Base-by-base conservation (phyloP, 2,888 invertebrate genomes). In the Heliconius aoede region DNA sequence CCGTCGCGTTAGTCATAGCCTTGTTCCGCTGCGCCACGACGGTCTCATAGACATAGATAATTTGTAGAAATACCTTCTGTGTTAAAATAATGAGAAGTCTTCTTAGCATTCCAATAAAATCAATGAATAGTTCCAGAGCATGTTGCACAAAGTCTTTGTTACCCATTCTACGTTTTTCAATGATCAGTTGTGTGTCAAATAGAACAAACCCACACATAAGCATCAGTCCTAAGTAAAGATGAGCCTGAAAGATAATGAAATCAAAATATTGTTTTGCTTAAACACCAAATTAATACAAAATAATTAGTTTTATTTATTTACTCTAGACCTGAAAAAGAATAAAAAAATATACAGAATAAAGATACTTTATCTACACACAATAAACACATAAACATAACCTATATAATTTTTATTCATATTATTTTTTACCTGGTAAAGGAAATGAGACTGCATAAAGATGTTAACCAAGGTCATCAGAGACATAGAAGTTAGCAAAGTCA, bases 141-240 rank as follows among this genome's bases (percentile, higher is more conserved):
- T 99, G 99, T 90, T 96, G 95, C 82, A 99, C 97, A 89, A 97
- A 99, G 93, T 99, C 99, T 89, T 97, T 97, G 95, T 96, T 98
- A 79, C 99, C 99, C 91, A 96, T 95, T 80, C 98, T 96, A 83
- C 97, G 96, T 90, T 99, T 99, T 91, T 99, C 99, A 85, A 99
- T 97, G 83, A 99, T 99, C 82, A 98, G 94, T 93, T 99, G 99
- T n/a, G 99, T 99, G 91, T 99, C 99, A 86, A 98, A 99, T 81
- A 99, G 95, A 21, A 99, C 97, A 91, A 99, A 99, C 77, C 97
- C 98, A 87, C 98, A 99, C 97, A 99, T 98, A 65, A 98, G 95
- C 83, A 97, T 95, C 73, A 99, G 95, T 79, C 99, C 99, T 82
- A 98, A 90, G 89, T 99, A 99, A 73, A 99, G 94, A 86, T 98